These are phyloP conservation scores for Dysmachus trigonus DNA, from an alignment of 2,888 invertebrate species.

Conservation along the genomic window DNA sequence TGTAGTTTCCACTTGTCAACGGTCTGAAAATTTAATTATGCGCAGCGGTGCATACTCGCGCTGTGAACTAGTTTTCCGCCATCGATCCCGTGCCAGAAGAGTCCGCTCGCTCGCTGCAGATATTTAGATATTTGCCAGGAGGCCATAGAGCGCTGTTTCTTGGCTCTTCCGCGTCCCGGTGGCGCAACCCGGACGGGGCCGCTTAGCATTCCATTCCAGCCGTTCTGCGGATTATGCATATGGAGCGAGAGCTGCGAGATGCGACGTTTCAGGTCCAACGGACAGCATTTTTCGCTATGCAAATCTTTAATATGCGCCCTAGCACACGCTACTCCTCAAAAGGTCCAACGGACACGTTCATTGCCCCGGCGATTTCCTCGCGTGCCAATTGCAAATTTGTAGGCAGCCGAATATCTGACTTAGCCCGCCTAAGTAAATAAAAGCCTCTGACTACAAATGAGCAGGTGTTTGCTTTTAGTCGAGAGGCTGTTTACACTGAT, in stretches of 20 bases:
- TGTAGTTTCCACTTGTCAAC: constrained; percentile 38
- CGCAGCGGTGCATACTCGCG: neutral
- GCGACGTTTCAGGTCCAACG: too few species aligned
- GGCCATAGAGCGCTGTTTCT: constrained; percentile 1
- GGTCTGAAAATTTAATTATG: constrained; percentile 35
- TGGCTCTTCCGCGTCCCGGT: neutral
- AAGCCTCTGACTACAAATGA: neutral
- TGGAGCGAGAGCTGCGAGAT: neutral
- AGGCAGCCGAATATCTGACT: neutral
- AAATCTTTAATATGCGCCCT: neutral
- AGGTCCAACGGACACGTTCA: neutral
- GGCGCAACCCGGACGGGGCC: neutral
- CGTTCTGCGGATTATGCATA: neutral
- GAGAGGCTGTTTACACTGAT: neutral
- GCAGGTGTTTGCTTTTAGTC: neutral
- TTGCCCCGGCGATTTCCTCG: neutral
- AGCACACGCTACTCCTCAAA: neutral
- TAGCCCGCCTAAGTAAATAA: neutral
- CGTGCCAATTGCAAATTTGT: neutral
- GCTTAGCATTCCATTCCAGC: constrained; percentile 2
- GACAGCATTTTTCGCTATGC: too few species aligned
- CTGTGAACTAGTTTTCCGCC: constrained; percentile 29
- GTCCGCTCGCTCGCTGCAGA: neutral
- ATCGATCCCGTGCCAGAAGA: neutral
- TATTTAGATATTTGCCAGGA: constrained; percentile 6